phyloP scores from a whole-genome alignment of 2,797 vertebrate species.

The Syngnathus acus region DNA sequence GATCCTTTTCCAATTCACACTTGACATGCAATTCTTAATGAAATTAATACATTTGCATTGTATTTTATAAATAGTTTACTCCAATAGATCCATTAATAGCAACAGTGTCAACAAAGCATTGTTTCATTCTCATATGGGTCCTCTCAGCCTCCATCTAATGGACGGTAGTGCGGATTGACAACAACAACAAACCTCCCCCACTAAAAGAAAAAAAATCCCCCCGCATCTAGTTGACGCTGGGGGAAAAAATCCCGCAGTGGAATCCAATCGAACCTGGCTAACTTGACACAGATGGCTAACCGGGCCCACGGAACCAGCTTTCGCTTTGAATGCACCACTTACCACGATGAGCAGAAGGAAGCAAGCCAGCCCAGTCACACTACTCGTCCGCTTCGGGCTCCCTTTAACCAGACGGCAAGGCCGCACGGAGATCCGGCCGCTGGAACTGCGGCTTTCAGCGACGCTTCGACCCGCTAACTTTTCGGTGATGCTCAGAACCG shows the following conservation, averaged over 20 bases:
- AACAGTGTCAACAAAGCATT: constrained; percentile 4
- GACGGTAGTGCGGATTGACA: background rate
- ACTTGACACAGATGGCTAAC: constrained; percentile 20
- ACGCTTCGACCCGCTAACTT: background rate
- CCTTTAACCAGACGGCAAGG: background rate
- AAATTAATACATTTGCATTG: background rate
- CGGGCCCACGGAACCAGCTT: constrained; percentile 14
- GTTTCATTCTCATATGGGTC: constrained; percentile 1
- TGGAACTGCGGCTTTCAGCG: background rate
- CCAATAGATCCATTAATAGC: background rate
- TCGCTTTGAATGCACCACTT: constrained; percentile 2
- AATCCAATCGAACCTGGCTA: background rate
- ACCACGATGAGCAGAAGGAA: constrained; percentile 2
- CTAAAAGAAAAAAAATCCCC: too few species aligned
- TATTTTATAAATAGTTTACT: background rate
- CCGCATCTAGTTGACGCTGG: background rate
- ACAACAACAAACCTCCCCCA: background rate
- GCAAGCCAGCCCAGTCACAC: background rate
- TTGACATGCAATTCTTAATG: background rate
- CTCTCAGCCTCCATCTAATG: background rate
- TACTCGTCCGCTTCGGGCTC: background rate
- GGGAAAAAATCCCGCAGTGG: background rate
- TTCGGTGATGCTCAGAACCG: background rate
- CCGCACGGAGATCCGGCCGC: background rate
- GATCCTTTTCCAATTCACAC: background rate